Conservation (phyloP, 2,888 invertebrate genomes). For the Alsophila aescularia region DNA sequence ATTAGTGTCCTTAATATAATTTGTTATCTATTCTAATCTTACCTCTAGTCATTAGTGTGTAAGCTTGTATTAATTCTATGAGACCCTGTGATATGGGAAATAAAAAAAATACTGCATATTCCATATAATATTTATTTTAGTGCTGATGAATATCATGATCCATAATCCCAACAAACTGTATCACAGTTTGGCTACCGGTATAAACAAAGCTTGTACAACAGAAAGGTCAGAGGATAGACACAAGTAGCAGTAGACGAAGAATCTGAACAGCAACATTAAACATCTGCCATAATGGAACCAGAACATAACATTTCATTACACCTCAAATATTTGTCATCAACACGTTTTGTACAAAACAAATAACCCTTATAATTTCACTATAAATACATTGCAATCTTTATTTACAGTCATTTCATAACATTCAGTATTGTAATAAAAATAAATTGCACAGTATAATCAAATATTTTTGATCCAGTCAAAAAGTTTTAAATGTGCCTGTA, state of each 20-base stretch:
- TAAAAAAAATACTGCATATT: conserved; percentile 39
- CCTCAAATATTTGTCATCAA: conserved; percentile 51
- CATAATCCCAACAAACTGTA: conserved; percentile 60
- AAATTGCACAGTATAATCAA: conserved; percentile 77
- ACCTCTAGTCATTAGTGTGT: conserved; percentile 19
- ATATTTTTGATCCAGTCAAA: conserved; percentile 81
- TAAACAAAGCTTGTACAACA: conserved; percentile 31
- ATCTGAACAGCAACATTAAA: conserved; percentile 31
- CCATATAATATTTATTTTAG: conserved; percentile 66
- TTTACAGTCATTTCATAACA: conserved; percentile 58
- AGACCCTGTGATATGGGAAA: conserved; percentile 10
- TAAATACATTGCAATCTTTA: conserved; percentile 60
- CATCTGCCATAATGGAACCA: conserved; percentile 35
- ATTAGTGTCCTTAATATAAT: not conserved
- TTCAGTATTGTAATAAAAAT: conserved; percentile 57
- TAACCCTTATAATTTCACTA: conserved; percentile 45
- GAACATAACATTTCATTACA: conserved; percentile 49
- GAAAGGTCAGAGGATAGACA: conserved; percentile 22
- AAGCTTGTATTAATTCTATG: not conserved
- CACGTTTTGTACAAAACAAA: conserved; percentile 66
- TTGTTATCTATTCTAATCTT: conserved; percentile 3
- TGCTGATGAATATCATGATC: conserved; percentile 66
- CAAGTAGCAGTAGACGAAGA: conserved; percentile 23
- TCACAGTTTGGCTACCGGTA: conserved; percentile 62
- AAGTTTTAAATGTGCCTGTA: conserved; percentile 40